Evolutionary conservation across 2,888 invertebrate genomes (phyloP).

Genomic region (Conchocele bisecta): DNA sequence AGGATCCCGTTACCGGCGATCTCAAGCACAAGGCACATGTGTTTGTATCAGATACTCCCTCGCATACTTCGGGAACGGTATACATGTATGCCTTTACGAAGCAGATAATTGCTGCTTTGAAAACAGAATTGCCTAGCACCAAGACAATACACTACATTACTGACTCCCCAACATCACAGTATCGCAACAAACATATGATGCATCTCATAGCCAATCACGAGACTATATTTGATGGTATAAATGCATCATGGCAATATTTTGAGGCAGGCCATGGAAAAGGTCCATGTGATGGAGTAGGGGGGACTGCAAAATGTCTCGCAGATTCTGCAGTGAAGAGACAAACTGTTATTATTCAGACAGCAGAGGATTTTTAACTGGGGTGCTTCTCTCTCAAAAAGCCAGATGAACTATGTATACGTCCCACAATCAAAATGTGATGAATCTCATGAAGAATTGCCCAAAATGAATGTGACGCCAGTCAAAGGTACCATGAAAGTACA

Average conservation of each 20-base stretch:
- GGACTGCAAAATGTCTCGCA: constrained; percentile 30
- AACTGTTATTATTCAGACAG: constrained; percentile 13
- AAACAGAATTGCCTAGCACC: neutral
- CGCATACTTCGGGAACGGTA: constrained; percentile 23
- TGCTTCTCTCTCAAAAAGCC: neutral
- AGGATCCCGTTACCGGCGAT: neutral
- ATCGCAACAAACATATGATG: constrained; percentile 28
- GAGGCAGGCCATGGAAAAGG: constrained; percentile 43
- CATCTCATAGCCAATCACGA: constrained; percentile 9
- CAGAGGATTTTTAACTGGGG: constrained; percentile 38
- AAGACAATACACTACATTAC: constrained; percentile 39
- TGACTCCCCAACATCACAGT: constrained; percentile 32
- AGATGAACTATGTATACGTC: constrained; percentile 13
- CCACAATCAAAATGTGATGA: neutral
- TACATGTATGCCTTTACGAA: constrained; percentile 24
- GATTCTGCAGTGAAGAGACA: constrained; percentile 30
- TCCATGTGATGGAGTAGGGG: constrained; percentile 41
- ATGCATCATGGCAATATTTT: constrained; percentile 36
- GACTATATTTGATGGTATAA: constrained; percentile 14
- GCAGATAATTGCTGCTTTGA: neutral
- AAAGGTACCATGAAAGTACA: constrained; percentile 28
- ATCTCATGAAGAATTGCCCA: neutral
- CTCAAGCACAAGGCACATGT: constrained; percentile 16
- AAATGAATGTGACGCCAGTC: no score
- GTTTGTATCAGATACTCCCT: constrained; percentile 22